Percentiles rank a stretch among this genome's conserved stretches.
phyloP scores from a whole-genome alignment of 1,140 invertebrate species.

The Saccostrea echinata region DNA sequence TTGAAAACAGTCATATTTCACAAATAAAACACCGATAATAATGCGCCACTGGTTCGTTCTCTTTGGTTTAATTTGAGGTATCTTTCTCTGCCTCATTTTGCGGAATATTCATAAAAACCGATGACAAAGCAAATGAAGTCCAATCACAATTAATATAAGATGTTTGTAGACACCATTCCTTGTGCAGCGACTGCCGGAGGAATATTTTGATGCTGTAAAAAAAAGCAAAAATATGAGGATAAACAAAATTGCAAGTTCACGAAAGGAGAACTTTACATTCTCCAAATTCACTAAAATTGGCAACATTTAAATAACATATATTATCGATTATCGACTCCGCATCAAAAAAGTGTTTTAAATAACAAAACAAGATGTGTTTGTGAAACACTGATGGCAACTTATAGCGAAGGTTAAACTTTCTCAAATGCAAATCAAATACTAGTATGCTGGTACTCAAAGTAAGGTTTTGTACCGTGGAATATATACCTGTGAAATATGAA shows the following conservation, averaged over 20 bases:
- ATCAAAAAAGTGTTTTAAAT: not conserved
- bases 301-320: not conserved
- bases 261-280: not conserved
- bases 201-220: conserved; percentile 7
- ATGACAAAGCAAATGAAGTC: not conserved
- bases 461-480: no score
- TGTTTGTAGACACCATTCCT: not conserved
- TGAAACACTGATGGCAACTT: no score
- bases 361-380: no score
- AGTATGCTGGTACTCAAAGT: no score
- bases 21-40: not conserved
- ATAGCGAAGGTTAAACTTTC: no score
- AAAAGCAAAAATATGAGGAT: not conserved
- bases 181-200: not conserved
- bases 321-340: not conserved
- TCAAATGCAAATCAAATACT: no score
- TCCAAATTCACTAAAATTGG: not conserved
- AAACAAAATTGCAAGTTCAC: not conserved
- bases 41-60: not conserved
- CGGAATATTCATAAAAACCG: not conserved
- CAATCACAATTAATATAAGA: not conserved
- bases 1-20: not conserved
- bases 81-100: not conserved
- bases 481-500: no score
- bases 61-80: conserved; percentile 34